Conservation (phyloP, 2,113 vertebrate genomes). For the Silurus meridionalis region DNA sequence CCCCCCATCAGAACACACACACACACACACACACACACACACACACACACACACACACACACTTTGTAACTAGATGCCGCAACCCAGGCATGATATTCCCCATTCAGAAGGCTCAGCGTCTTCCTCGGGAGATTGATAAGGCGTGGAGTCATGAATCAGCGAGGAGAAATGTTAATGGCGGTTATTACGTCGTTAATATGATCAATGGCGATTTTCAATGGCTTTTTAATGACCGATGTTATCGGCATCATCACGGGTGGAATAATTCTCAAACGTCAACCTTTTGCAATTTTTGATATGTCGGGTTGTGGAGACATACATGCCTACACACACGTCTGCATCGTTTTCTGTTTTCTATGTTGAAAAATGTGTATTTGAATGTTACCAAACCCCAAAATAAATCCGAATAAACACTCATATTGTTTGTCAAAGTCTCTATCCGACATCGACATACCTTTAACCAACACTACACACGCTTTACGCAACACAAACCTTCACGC, state of each 20-base stretch:
- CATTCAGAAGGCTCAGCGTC: constrained; percentile 32
- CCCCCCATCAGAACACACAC: constrained; percentile 21
- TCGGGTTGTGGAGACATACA: neutral
- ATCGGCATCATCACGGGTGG: constrained; percentile 27
- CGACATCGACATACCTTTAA: neutral
- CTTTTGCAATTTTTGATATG: neutral
- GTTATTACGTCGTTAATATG: constrained; percentile 47
- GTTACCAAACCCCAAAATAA: neutral
- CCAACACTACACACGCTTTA: neutral
- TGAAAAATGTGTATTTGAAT: neutral
- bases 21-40: constrained; percentile 12
- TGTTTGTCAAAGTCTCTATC: neutral
- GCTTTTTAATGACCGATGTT: constrained; percentile 44
- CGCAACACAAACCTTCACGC: constrained; percentile 1
- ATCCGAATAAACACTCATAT: neutral
- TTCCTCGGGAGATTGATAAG: constrained; percentile 49
- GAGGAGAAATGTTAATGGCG: constrained; percentile 54
- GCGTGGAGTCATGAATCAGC: constrained; percentile 50
- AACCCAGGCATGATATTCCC: constrained; percentile 47
- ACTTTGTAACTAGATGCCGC: constrained; percentile 57
- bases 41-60: constrained; percentile 37
- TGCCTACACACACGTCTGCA: neutral
- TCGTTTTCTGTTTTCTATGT: neutral
- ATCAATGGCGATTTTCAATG: constrained; percentile 43
- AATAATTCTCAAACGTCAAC: constrained; percentile 17